Evolutionary conservation across 1,140 invertebrate species (phyloP), one percentile per base, ranked within the genome.

Genomic region (Coelopa frigida): DNA sequence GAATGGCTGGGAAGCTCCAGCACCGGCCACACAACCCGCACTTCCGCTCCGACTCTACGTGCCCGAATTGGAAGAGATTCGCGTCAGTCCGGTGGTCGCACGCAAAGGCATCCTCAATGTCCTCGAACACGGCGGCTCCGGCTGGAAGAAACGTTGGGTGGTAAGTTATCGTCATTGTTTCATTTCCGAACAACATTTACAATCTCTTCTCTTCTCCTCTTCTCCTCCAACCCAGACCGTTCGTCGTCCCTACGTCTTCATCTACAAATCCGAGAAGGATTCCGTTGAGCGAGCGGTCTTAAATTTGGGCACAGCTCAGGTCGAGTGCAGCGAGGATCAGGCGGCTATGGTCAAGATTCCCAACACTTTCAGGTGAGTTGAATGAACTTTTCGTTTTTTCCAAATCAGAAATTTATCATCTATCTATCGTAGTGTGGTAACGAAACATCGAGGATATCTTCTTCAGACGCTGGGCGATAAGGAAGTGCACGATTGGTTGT

Each of bases 401-500:
- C n/a, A n/a, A n/a, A n/a, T 3, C 2, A 46, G 11, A 31, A 38
- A 17, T 23, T 24, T 8, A 4, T 11, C 24, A n/a, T 2, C 17
- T 22, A 56, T 51, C 54, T 59, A 78, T 69, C 65, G n/a, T n/a
- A 94, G 94, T 61, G 92, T 99, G 54, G 87, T 97, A 48, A 98
- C 94, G 53, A 95, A 94, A 74, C 91, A 98, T 71, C 80, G 94
- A 56, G 93, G 91, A 48, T 98, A 95, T 70, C 74, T 98, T 48
- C 79, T 99, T 55, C 96, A 99, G 75, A 96, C 94, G 0, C 72
- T 95, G 29, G 85, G 89, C 36, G 92, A 96, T 64, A 95, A 95
- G 72, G 96, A 99, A 69, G 91, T 99, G 39, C 91, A 98, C 73
- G 96, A 99, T 70, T 99, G 96, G 96, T 74, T 99, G 11, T 99